Evolutionary conservation across 2,797 vertebrate genomes (phyloP), one percentile per base, ranked within the genome.

Genomic region (Odontamblyopus rebecca): DNA sequence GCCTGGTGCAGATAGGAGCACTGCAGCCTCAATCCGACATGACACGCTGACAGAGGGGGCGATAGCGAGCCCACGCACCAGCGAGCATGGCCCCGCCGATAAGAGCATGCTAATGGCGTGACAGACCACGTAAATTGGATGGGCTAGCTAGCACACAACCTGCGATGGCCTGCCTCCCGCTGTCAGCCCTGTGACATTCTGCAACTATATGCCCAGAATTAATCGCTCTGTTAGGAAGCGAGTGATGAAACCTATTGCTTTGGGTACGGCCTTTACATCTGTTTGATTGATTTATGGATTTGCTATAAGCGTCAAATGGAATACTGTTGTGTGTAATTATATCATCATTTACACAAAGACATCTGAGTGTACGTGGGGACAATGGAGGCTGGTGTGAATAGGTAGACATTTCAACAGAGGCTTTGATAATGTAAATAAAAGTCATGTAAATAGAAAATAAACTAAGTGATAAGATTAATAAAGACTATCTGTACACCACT

Each of bases 21-120:
- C 63, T 32, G 82, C 69, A 74, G 74, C 75, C 2, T 70, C 61
- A 76, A 90, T 84, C 74, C 76, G 65, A 82, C 83, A 79, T 79
- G 91, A 84, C 88, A 83, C 51, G 19, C 57, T 74, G 84, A 87
- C 83, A 72, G 80, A 62, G 70, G 73, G 12, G 41, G 69, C 48
- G 75, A 86, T 76, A 77, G 78, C 71, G 61, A 74, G 75, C 78
- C 79, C 79, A 82, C 70, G 72, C 78, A 59, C 27, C 78, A 69
- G 83, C 77, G 71, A 81, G 82, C 78, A 76, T 3, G 75, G 63
- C 59, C 51, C 66, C 29, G 8, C 12, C 4, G 79, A 88, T 88
- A 88, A 87, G 78, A 65, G 71, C 0, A 69, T 16, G 59, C 61
- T 79, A 70, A 83, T 51, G 67, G 68, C 48, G 0, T 50, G 71